A percentile compares a stretch with the other conserved stretches of the same genome.
Evolutionary conservation across 2,113 vertebrate species (phyloP).

Genomic region (Neolamprologus sp.): DNA sequence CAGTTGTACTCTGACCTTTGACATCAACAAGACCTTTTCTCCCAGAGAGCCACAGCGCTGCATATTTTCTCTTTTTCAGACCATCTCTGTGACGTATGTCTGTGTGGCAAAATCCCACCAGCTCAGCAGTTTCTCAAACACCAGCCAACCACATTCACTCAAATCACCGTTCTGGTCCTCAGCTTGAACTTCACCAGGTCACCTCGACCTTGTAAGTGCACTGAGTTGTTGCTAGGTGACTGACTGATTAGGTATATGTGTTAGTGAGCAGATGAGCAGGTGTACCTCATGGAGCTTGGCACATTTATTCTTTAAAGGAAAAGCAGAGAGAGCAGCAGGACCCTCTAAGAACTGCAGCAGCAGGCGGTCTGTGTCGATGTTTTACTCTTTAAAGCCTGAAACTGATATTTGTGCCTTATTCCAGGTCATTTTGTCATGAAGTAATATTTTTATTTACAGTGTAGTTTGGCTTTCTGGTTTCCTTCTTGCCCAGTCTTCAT

Average conservation of each 20-base stretch:
- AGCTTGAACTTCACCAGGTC: not conserved
- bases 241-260: not conserved
- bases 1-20: not conserved
- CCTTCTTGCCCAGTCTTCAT: not conserved
- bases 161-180: not conserved
- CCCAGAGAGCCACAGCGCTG: not conserved
- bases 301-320: not conserved
- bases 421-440: not conserved
- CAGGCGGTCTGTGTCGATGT: fast-evolving
- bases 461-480: not conserved
- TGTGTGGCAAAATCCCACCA: not conserved
- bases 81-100: not conserved
- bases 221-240: not conserved
- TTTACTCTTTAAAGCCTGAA: not conserved
- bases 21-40: not conserved
- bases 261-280: not conserved
- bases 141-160: not conserved
- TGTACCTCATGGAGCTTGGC: not conserved
- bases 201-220: not conserved
- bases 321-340: not conserved
- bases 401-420: not conserved
- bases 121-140: not conserved
- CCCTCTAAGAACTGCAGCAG: not conserved
- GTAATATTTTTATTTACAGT: not conserved
- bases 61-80: not conserved